These are phyloP conservation scores for Apistogramma diplotaenia DNA, from an alignment of 2,113 vertebrate species.

Conservation along the genomic window DNA sequence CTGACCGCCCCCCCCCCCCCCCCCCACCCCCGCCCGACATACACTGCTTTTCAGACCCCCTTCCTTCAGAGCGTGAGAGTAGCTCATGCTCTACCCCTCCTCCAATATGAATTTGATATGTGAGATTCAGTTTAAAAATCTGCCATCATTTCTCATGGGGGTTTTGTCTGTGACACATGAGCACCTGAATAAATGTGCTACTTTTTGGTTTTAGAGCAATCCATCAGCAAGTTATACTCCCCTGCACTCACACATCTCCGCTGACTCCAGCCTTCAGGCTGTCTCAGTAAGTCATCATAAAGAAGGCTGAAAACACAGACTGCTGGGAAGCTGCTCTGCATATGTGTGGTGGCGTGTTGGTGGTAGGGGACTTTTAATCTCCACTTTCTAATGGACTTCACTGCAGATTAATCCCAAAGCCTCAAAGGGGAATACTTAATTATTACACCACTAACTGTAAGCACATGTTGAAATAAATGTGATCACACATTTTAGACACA, in stretches of 20 bases:
- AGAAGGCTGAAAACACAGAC: constrained; percentile 33
- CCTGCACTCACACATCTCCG: not conserved
- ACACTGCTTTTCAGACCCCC: not conserved
- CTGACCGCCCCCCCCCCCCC: too few species aligned
- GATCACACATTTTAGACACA: constrained; percentile 33
- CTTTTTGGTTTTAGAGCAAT: constrained; percentile 40
- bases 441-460: constrained; percentile 44
- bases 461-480: constrained; percentile 54
- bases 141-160: constrained; percentile 15
- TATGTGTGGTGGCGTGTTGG: not conserved
- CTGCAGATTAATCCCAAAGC: constrained; percentile 59
- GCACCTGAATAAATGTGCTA: constrained; percentile 61
- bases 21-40: not conserved
- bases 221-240: constrained; percentile 36
- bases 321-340: constrained; percentile 27
- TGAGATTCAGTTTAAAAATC: constrained; percentile 46
- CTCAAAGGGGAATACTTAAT: constrained; percentile 48
- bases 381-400: constrained; percentile 52
- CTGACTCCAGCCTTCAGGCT: constrained; percentile 43
- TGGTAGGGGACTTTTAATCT: not conserved
- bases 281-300: constrained; percentile 45
- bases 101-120: constrained; percentile 56
- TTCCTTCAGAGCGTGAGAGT: not conserved
- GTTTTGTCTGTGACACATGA: constrained; percentile 56
- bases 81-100: not conserved